Conservation (phyloP, 2,113 vertebrate genomes). For the Pithys albifrons region DNA sequence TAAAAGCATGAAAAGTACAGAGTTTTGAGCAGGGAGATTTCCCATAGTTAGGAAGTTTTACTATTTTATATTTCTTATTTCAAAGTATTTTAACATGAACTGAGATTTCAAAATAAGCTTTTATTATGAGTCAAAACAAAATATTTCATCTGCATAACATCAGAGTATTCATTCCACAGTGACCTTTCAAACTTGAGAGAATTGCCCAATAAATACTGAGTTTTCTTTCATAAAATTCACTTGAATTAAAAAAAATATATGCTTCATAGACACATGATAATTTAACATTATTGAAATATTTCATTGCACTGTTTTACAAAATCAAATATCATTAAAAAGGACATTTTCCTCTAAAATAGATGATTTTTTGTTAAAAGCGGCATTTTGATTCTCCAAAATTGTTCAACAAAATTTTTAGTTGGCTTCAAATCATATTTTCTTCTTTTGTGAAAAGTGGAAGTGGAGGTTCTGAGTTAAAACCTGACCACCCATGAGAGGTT, state of each 20-base stretch:
- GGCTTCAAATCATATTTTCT: background rate
- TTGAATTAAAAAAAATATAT: background rate
- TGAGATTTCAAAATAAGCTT: conserved; percentile 25
- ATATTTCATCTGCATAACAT: background rate
- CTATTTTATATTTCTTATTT: background rate
- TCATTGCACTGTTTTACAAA: background rate
- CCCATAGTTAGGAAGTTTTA: background rate
- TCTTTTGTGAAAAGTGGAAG: background rate
- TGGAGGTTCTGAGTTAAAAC: background rate
- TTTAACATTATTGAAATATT: background rate
- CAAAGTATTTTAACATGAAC: background rate
- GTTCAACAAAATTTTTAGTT: background rate
- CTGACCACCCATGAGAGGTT: conserved; percentile 52
- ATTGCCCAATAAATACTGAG: conserved; percentile 42
- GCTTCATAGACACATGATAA: background rate
- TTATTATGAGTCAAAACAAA: conserved; percentile 46
- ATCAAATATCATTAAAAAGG: background rate
- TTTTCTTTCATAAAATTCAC: conserved; percentile 10
- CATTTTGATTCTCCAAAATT: background rate
- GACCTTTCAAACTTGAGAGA: conserved; percentile 43
- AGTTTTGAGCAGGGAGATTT: background rate
- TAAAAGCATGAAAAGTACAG: background rate
- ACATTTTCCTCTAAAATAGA: background rate
- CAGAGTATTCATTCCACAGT: background rate
- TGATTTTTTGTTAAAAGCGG: background rate